These are phyloP conservation scores for Clitarchus hookeri DNA, from an alignment of 2,888 invertebrate species.

Conservation along the genomic window DNA sequence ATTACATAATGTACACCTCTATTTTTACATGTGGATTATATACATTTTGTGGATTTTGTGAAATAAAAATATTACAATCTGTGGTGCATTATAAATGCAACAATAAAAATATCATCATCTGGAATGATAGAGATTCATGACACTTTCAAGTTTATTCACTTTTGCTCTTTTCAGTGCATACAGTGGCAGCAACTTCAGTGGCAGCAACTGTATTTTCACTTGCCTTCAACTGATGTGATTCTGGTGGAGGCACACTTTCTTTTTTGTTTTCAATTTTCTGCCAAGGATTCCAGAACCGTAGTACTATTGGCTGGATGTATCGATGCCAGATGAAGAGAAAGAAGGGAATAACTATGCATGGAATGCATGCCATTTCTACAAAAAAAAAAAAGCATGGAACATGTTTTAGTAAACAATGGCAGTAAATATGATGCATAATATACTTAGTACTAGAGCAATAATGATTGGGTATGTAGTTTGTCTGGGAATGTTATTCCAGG, in stretches of 20 bases:
- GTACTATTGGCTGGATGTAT: constrained; percentile 78
- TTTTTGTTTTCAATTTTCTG: constrained; percentile 58
- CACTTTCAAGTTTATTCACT: neutral
- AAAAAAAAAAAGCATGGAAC: constrained; percentile 6
- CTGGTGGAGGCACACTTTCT: constrained; percentile 36
- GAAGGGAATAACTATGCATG: constrained; percentile 83
- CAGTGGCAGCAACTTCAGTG: constrained; percentile 10
- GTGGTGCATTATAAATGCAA: neutral
- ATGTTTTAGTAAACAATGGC: neutral
- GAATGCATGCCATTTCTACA: constrained; percentile 74
- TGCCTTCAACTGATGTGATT: neutral
- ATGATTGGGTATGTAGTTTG: too few species aligned
- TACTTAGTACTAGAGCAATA: too few species aligned
- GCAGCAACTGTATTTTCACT: neutral
- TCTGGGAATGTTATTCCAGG: too few species aligned
- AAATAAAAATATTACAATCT: neutral
- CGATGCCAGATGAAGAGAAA: constrained; percentile 83
- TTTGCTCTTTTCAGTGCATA: constrained; percentile 2
- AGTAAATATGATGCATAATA: neutral
- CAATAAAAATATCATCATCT: neutral
- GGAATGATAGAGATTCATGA: neutral
- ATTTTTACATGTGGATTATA: neutral
- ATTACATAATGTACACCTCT: neutral
- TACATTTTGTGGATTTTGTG: neutral
- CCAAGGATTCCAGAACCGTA: constrained; percentile 82